A percentile compares a stretch with the other conserved stretches of the same genome.
Conservation (phyloP, 1,140 invertebrate species). For the Pachypsylla venusta region DNA sequence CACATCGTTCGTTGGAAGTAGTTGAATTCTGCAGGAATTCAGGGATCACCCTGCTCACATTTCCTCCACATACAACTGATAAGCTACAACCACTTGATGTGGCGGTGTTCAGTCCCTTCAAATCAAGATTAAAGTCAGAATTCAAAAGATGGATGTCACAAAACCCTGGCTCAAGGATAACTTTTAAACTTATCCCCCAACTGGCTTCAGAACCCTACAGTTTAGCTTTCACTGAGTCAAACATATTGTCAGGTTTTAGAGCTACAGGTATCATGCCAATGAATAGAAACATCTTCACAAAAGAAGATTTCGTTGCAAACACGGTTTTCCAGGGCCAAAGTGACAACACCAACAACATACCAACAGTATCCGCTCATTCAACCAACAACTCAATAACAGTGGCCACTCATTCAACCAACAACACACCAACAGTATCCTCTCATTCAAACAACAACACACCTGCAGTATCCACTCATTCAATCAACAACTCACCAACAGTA, state of each 20-base stretch:
- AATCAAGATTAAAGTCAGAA: constrained; percentile 26
- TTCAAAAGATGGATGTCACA: constrained; percentile 26
- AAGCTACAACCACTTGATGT: constrained; percentile 35
- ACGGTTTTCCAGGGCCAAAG: neutral
- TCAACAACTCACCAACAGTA: neutral
- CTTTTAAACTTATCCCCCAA: too few relatives aligned
- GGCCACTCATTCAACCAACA: neutral
- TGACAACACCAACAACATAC: neutral
- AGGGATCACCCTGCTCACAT: constrained; percentile 28
- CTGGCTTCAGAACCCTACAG: too few relatives aligned
- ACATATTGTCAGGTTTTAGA: constrained; percentile 32
- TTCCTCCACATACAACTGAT: constrained; percentile 34
- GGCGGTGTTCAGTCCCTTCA: constrained; percentile 32
- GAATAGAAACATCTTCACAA: constrained; percentile 29
- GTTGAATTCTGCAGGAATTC: constrained; percentile 22
- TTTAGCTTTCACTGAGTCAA: constrained; percentile 29
- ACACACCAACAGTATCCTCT: neutral
- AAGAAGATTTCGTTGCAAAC: constrained; percentile 28
- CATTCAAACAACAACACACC: too few relatives aligned
- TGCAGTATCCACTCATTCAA: too few relatives aligned
- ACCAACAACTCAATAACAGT: neutral
- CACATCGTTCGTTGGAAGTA: neutral
- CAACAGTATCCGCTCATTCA: neutral
- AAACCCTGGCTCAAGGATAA: constrained; percentile 24
- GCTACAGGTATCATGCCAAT: constrained; percentile 31